Percentiles rank a stretch among this genome's conserved stretches.
Conservation (phyloP, 1,140 invertebrate genomes). For the Propsilocerus akamusi region DNA sequence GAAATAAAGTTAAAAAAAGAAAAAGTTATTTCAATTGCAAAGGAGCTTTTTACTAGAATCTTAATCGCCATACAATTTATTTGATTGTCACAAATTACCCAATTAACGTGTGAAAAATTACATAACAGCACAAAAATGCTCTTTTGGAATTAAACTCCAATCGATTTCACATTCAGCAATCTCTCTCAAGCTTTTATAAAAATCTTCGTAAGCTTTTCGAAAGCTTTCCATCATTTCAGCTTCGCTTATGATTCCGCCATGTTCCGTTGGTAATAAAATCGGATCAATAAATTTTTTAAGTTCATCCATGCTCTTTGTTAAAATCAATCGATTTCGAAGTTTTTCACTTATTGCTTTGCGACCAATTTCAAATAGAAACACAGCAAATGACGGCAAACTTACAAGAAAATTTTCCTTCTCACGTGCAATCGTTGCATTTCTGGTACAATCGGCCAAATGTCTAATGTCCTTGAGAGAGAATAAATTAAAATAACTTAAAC, state of each 20-base stretch:
- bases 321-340: background rate
- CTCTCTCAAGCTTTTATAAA: background rate
- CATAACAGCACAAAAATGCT: background rate
- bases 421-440: background rate
- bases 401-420: background rate
- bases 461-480: background rate
- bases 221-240: background rate
- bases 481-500: background rate
- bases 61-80: background rate
- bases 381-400: background rate
- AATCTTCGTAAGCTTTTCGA: background rate
- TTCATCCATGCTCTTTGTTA: background rate
- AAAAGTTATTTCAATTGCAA: background rate
- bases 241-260: background rate
- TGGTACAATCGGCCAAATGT: background rate
- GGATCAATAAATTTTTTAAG: background rate
- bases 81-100: too few relatives aligned
- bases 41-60: background rate
- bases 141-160: background rate
- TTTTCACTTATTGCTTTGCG: background rate
- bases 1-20: background rate
- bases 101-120: too few relatives aligned
- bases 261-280: background rate
- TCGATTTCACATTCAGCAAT: background rate
- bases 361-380: background rate